phyloP scores from a whole-genome alignment of 2,888 invertebrate genomes.

The Achlya flavicornis region DNA sequence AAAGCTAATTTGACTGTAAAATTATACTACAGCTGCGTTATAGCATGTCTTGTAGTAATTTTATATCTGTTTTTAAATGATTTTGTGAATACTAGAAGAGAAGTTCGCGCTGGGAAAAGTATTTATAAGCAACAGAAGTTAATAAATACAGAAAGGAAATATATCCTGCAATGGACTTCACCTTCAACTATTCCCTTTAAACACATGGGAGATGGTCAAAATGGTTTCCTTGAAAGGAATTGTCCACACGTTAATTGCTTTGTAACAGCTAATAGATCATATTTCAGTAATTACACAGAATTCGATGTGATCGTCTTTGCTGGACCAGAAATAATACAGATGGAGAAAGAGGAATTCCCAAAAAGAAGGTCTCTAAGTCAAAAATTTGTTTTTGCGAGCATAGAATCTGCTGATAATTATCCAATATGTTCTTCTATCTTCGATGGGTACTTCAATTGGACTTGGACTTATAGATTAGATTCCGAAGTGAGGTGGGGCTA shows the following conservation, averaged over 20 bases:
- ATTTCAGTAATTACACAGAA: conserved; percentile 30
- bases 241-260: conserved; percentile 49
- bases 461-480: conserved; percentile 58
- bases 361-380: conserved; percentile 37
- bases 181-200: conserved; percentile 39
- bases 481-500: conserved; percentile 56
- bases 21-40: not conserved
- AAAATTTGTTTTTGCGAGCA: conserved; percentile 48
- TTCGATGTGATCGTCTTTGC: conserved; percentile 52
- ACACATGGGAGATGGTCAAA: conserved; percentile 40
- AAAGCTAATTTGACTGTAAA: not conserved
- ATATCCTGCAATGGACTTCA: conserved; percentile 50
- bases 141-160: conserved; percentile 28
- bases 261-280: conserved; percentile 40
- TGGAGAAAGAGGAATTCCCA: conserved; percentile 24
- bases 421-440: conserved; percentile 41
- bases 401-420: conserved; percentile 53
- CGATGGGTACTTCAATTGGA: conserved; percentile 59
- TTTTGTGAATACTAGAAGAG: not conserved
- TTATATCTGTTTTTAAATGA: not conserved
- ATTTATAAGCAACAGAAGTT: not conserved
- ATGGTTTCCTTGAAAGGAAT: conserved; percentile 38
- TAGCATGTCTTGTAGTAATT: not conserved
- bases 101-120: not conserved
- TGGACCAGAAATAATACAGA: conserved; percentile 41